phyloP scores from a whole-genome alignment of 2,113 vertebrate genomes.

The Siniperca chuatsi region DNA sequence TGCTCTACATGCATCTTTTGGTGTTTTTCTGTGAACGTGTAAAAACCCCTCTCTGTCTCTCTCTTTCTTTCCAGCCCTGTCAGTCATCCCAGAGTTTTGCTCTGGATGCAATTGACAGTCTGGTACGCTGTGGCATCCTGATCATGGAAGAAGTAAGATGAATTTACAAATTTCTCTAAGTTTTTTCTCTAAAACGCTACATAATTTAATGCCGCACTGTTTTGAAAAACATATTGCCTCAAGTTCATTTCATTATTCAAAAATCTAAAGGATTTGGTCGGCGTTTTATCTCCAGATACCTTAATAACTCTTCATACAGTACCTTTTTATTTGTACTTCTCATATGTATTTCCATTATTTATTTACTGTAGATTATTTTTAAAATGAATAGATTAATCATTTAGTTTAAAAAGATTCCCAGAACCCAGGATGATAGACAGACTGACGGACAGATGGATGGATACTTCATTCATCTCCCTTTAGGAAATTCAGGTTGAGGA shows the following conservation, averaged over 20 bases:
- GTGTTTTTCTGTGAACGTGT: too few relatives aligned
- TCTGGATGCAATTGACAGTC: constrained; percentile 90
- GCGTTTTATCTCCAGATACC: constrained; percentile 10
- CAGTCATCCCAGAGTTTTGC: constrained; percentile 85
- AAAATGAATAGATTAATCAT: background rate
- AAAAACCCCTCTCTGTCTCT: background rate
- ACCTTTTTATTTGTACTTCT: background rate
- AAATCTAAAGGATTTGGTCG: background rate
- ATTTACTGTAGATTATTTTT: background rate
- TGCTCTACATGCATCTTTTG: too few relatives aligned
- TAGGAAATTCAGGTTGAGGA: too few relatives aligned
- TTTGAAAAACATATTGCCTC: constrained; percentile 8
- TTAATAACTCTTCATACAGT: background rate
- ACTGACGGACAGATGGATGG: too few relatives aligned
- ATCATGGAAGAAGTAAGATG: constrained; percentile 90
- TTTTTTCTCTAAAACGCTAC: background rate
- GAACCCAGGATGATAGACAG: background rate
- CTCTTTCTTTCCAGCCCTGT: constrained; percentile 87
- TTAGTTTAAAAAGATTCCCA: background rate
- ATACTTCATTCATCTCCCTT: too few relatives aligned
- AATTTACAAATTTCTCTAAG: background rate
- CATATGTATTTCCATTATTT: background rate
- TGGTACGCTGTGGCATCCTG: constrained; percentile 90
- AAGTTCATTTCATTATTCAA: constrained; percentile 22
- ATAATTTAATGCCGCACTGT: constrained; percentile 17